Evolutionary conservation across 2,888 invertebrate genomes (phyloP).

Genomic region (Drosophila barbarae): DNA sequence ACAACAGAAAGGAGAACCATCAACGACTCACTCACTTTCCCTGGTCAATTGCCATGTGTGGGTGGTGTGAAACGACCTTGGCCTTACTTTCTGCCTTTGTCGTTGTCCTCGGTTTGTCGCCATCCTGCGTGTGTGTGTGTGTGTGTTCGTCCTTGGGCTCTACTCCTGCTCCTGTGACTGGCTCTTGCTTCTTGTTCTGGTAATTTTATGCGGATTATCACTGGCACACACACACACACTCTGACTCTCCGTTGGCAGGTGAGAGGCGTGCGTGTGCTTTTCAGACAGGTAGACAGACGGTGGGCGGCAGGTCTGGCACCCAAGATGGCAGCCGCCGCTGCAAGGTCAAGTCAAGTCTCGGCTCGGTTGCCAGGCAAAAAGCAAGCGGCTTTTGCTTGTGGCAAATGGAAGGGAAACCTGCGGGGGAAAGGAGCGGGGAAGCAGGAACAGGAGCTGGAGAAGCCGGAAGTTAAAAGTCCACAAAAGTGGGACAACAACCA

Average conservation of each 20-base stretch:
- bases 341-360: slow-evolving; percentile 59
- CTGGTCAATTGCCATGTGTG: slow-evolving; percentile 62
- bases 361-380: slow-evolving; percentile 47
- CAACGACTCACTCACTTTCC: slow-evolving; percentile 54
- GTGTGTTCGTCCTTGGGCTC: slow-evolving; percentile 35
- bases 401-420: background rate
- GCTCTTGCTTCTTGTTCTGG: slow-evolving; percentile 41
- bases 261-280: slow-evolving; percentile 61
- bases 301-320: slow-evolving; percentile 35
- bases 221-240: slow-evolving; percentile 47
- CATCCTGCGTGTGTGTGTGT: slow-evolving; percentile 7
- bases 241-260: slow-evolving; percentile 2
- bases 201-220: slow-evolving; percentile 78
- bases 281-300: slow-evolving; percentile 62
- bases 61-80: slow-evolving; percentile 66
- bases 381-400: background rate
- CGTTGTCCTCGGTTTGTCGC: slow-evolving; percentile 27
- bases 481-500: slow-evolving; percentile 20
- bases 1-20: slow-evolving; percentile 8
- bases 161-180: background rate
- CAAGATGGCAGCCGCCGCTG: slow-evolving; percentile 38
- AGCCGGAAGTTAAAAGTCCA: slow-evolving; percentile 71
- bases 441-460: slow-evolving; percentile 1
- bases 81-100: slow-evolving; percentile 61
- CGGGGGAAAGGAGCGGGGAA: background rate